Percentiles rank a stretch among this genome's conserved stretches.
Conservation (phyloP, 2,113 vertebrate genomes). For the Phoenicopterus ruber region DNA sequence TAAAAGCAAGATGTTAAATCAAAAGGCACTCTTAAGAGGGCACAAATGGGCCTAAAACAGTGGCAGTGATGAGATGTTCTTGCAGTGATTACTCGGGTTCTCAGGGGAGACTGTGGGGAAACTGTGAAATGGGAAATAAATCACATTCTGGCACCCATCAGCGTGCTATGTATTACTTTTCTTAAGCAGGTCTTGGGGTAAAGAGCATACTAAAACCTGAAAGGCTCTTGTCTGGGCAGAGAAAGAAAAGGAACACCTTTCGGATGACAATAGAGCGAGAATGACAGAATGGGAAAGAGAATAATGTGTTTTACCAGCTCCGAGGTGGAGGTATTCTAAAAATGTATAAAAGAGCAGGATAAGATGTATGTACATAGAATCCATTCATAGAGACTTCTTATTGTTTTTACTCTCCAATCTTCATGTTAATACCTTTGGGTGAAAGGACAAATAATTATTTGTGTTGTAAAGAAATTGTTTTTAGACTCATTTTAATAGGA, state of each 20-base stretch:
- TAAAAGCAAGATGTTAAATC: conserved; percentile 23
- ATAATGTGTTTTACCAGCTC: conserved; percentile 35
- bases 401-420: conserved; percentile 39
- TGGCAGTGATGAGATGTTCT: conserved; percentile 36
- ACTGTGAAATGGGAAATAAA: conserved; percentile 45
- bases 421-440: conserved; percentile 36
- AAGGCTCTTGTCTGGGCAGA: conserved; percentile 24
- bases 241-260: not conserved
- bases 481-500: conserved; percentile 49
- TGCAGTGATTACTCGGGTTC: not conserved
- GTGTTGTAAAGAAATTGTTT: conserved; percentile 25
- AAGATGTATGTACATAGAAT: not conserved
- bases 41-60: not conserved
- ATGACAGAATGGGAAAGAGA: conserved; percentile 12
- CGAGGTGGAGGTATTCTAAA: not conserved
- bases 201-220: conserved; percentile 15
- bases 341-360: conserved; percentile 9
- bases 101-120: conserved; percentile 17
- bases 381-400: not conserved
- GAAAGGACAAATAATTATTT: conserved; percentile 60
- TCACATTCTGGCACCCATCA: conserved; percentile 49
- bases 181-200: conserved; percentile 14
- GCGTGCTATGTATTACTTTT: conserved; percentile 16
- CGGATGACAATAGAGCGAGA: conserved; percentile 9
- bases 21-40: not conserved